A percentile compares a stretch with the other conserved stretches of the same genome.
Evolutionary conservation across 2,113 vertebrate genomes (phyloP).

Genomic region (Stigmatopora argus): DNA sequence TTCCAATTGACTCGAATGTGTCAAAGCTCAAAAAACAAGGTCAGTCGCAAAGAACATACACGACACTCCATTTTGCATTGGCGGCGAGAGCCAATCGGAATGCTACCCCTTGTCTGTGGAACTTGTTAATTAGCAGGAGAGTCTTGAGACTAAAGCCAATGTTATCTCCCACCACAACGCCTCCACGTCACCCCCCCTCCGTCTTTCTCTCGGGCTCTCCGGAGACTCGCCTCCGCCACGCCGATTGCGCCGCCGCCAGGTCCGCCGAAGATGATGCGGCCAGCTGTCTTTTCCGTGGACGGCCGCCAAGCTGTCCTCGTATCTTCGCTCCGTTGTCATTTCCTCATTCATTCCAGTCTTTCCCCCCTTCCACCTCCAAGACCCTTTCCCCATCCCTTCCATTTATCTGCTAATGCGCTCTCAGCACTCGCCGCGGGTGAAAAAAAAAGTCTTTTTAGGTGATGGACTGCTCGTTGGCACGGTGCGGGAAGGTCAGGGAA

Average conservation of each 20-base stretch:
- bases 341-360: constrained; percentile 56
- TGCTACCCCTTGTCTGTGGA: constrained; percentile 45
- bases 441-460: not conserved
- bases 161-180: constrained; percentile 47
- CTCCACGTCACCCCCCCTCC: constrained; percentile 21
- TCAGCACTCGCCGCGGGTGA: constrained; percentile 18
- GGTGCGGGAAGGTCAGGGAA: constrained; percentile 53
- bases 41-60: not conserved
- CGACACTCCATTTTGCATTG: not conserved
- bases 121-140: constrained; percentile 64
- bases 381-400: constrained; percentile 23
- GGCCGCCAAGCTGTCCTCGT: constrained; percentile 56
- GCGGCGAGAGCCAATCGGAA: constrained; percentile 25
- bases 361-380: not conserved
- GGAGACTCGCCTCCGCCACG: constrained; percentile 55
- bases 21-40: not conserved
- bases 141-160: constrained; percentile 47
- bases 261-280: constrained; percentile 72
- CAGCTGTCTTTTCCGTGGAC: constrained; percentile 73
- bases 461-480: constrained; percentile 31
- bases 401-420: constrained; percentile 59
- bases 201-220: constrained; percentile 42
- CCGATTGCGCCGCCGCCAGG: constrained; percentile 58
- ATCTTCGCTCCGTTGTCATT: constrained; percentile 58
- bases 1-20: not conserved